phyloP scores from a whole-genome alignment of 2,888 invertebrate genomes.

The Archips xylosteana region DNA sequence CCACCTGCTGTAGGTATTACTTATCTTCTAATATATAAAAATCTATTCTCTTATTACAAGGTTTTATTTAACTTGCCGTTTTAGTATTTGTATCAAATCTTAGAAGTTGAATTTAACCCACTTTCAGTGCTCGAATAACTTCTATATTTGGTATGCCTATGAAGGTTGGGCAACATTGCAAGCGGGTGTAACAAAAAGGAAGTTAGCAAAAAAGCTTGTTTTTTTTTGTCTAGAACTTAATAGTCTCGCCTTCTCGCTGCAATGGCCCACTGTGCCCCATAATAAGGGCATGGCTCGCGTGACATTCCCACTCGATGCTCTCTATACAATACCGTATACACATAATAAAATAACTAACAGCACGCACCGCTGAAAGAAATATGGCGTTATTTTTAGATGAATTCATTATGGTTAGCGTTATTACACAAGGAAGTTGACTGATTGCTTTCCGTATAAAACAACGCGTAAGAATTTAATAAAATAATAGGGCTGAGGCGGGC shows the following conservation, averaged over 20 bases:
- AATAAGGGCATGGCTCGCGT: slow-evolving; percentile 42
- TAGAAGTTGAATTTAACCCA: too few species aligned
- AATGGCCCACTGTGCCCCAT: neutral
- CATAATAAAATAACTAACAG: slow-evolving; percentile 25
- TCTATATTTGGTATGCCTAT: too few species aligned
- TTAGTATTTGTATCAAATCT: too few species aligned
- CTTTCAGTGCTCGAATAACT: too few species aligned
- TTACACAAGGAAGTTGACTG: slow-evolving; percentile 31
- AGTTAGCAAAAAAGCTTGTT: too few species aligned
- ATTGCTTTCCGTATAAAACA: slow-evolving; percentile 17
- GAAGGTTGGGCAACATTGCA: too few species aligned
- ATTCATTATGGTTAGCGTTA: slow-evolving; percentile 29
- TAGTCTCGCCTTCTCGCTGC: neutral
- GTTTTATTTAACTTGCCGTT: too few species aligned
- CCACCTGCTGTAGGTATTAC: too few species aligned
- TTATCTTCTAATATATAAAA: too few species aligned
- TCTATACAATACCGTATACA: slow-evolving; percentile 25
- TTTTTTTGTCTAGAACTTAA: too few species aligned
- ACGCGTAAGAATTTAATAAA: slow-evolving; percentile 1
- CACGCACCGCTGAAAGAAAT: slow-evolving; percentile 41
- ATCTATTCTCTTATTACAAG: too few species aligned
- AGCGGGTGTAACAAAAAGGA: too few species aligned
- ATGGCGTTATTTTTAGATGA: slow-evolving; percentile 40
- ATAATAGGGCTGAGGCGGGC: neutral
- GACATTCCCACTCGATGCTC: slow-evolving; percentile 37